Evolutionary conservation across 2,888 invertebrate genomes (phyloP).

Genomic region (Prosopocoilus inquinatus): DNA sequence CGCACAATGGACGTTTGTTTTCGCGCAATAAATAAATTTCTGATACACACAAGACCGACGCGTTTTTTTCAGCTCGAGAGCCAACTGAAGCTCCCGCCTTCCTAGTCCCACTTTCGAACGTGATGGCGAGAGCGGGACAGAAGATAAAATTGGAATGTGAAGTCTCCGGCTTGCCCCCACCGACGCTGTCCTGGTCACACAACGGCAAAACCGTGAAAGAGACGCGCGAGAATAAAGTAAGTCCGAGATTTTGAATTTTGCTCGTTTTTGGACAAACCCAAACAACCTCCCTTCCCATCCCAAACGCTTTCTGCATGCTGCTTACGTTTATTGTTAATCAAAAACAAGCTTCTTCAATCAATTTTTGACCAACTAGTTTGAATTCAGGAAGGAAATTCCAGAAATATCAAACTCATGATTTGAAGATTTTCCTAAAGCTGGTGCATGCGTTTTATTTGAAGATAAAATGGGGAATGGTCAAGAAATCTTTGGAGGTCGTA

Average conservation of each 20-base stretch:
- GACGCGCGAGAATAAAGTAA: conserved; percentile 62
- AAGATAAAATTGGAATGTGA: conserved; percentile 70
- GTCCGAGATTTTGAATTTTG: conserved; percentile 28
- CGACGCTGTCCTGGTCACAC: conserved; percentile 65
- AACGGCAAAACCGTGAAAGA: conserved; percentile 65
- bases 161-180: conserved; percentile 64
- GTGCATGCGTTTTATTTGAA: too few relatives aligned
- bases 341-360: neutral
- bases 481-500: too few relatives aligned
- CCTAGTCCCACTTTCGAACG: conserved; percentile 62
- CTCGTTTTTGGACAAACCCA: too few relatives aligned
- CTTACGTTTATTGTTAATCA: neutral
- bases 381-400: neutral
- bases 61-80: conserved; percentile 55
- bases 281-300: too few relatives aligned
- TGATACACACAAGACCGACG: too few relatives aligned
- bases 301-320: neutral
- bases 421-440: conserved; percentile 2
- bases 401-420: neutral
- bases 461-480: too few relatives aligned
- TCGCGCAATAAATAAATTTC: too few relatives aligned
- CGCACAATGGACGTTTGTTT: too few relatives aligned
- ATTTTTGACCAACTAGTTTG: neutral
- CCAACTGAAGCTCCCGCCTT: conserved; percentile 64
- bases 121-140: conserved; percentile 72